Conservation (phyloP, 2,113 vertebrate species). For the Herpetotheres cachinnans region DNA sequence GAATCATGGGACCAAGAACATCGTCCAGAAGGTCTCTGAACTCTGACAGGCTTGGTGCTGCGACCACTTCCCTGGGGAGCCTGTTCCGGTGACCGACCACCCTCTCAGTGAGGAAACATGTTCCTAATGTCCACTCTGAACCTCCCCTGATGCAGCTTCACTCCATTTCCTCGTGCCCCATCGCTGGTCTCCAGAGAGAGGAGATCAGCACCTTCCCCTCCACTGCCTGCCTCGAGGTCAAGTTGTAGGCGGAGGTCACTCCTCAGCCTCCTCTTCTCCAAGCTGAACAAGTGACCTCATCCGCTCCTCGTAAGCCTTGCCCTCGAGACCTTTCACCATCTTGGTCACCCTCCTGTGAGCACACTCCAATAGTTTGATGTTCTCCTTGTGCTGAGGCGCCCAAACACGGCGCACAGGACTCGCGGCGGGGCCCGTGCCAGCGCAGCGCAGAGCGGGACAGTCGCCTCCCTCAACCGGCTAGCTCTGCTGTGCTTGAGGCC, state of each 20-base stretch:
- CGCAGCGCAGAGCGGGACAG: background rate
- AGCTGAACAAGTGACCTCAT: background rate
- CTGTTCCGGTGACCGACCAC: background rate
- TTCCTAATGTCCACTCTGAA: background rate
- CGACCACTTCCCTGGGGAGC: background rate
- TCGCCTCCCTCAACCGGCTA: too few species aligned
- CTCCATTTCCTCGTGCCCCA: background rate
- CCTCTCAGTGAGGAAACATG: background rate
- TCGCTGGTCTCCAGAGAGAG: background rate
- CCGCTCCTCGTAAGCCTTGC: too few species aligned
- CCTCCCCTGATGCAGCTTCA: background rate
- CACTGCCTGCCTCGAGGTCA: background rate
- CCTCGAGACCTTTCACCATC: background rate
- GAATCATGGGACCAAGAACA: background rate
- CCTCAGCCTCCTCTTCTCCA: background rate
- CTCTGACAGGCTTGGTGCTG: background rate
- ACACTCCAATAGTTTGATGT: too few species aligned
- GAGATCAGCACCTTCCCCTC: background rate
- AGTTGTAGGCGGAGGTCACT: background rate
- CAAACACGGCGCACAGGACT: background rate
- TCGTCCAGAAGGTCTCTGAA: background rate
- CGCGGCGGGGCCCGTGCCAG: rapidly evolving
- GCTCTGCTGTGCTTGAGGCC: background rate
- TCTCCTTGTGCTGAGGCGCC: background rate
- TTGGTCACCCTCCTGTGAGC: background rate